Evolutionary conservation across 2,888 invertebrate genomes (phyloP), one percentile per base, ranked within the genome.

Genomic region (Chymomyza procnemis): DNA sequence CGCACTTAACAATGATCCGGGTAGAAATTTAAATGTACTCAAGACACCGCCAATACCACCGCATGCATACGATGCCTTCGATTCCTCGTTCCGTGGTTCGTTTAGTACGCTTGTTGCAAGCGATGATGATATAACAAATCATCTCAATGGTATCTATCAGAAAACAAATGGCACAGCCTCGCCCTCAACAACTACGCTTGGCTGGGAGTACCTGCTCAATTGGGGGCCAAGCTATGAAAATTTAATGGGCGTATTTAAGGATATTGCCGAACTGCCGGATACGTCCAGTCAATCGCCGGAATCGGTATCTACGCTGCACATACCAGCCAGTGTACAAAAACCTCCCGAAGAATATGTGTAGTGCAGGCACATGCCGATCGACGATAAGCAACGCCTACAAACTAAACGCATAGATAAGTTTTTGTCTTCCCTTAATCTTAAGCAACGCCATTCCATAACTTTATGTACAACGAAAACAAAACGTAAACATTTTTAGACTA

Each of bases 201-300:
- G 97, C 64, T 98, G 97, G 97, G 97, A 98, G 89, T 97, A 97
- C 89, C 92, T 98, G 75, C 93, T 98, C 66, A 98, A 98, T 91
- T 98, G 98, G 97, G 97, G 98, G 8, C 97, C 97, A 19, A 98
- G 97, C 91, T 98, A 97, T 91, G 97, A 98, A 91, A 97, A 96
- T 90, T 93, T 98, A 89, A 97, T 97, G 74, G 97, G 98, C 26
- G 98, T 98, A 59, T 98, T 98, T 89, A 97, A 97, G 92, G 98
- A 98, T 91, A 98, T 98, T 85, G 98, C 97, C 56, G 97, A 97
- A 91, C 92, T 98, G 80, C 98, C 98, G 3, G 97, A 98, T 89
- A 93, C 94, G 58, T 94, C 94, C 21, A 94, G 94, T 79, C 94
- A 94, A 71, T 92, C 96, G 80, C 94, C 95, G 87, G 93, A 95